Evolutionary conservation across 2,113 vertebrate species (phyloP).

Genomic region (Xyrauchen texanus): DNA sequence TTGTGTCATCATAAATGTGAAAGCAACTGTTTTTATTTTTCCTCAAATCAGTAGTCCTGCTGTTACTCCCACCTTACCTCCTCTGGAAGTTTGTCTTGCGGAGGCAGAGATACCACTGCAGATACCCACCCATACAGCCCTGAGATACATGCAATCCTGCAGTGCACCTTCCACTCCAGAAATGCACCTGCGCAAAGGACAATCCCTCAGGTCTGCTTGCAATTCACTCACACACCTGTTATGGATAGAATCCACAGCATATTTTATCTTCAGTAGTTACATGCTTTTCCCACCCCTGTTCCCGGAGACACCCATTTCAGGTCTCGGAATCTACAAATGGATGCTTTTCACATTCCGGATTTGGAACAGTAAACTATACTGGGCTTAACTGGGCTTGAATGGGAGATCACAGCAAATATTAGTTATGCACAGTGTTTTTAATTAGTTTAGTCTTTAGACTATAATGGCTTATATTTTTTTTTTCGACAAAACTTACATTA

Average conservation of each 20-base stretch:
- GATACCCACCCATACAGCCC: constrained; percentile 61
- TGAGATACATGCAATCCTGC: constrained; percentile 69
- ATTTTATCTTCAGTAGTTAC: no score
- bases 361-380: no score
- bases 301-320: no score
- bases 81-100: constrained; percentile 64
- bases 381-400: no score
- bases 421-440: no score
- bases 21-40: constrained; percentile 34
- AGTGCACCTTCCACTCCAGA: constrained; percentile 82
- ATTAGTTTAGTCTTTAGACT: no score
- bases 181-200: constrained; percentile 75
- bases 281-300: no score
- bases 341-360: no score
- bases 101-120: constrained; percentile 58
- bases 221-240: not conserved
- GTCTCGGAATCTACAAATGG: no score
- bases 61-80: constrained; percentile 68
- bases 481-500: no score
- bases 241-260: not conserved
- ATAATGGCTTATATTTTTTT: no score
- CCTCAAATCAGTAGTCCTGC: constrained; percentile 66
- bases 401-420: no score
- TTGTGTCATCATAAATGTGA: not conserved
- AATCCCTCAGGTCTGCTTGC: constrained; percentile 75